Conservation (phyloP, 2,797 vertebrate genomes). For the Pampus argenteus region DNA sequence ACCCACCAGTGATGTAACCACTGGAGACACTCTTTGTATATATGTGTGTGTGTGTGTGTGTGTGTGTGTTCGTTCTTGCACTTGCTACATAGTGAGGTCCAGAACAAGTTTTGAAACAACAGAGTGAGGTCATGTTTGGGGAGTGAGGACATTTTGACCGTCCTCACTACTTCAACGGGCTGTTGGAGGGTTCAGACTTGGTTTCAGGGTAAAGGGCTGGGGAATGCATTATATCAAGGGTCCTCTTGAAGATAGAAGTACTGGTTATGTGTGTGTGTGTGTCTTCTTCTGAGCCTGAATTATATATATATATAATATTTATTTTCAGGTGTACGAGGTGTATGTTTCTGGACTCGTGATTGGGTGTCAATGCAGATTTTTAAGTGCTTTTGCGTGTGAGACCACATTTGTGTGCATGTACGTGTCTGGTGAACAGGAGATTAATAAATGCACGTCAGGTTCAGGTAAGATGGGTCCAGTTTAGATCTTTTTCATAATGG, state of each 20-base stretch:
- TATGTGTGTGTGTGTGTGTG: slow-evolving; percentile 26
- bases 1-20: slow-evolving; percentile 62
- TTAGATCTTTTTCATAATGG: no score
- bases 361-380: not conserved
- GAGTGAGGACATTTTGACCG: no score
- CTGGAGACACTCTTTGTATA: slow-evolving; percentile 21
- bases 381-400: not conserved
- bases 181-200: no score
- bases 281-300: not conserved
- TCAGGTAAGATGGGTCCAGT: no score
- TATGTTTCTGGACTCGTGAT: not conserved
- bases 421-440: not conserved
- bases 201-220: no score
- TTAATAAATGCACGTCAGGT: no score
- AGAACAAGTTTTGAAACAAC: no score
- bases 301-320: not conserved
- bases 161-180: no score
- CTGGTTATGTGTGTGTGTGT: slow-evolving; percentile 7
- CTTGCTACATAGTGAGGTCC: no score
- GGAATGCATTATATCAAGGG: no score
- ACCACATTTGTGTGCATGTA: not conserved
- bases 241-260: no score
- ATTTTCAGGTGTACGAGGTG: not conserved
- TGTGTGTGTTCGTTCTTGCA: slow-evolving; percentile 11
- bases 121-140: no score